Percentiles rank a stretch among this genome's conserved stretches.
Evolutionary conservation across 2,797 vertebrate species (phyloP).

Genomic region (Enteromius argenteus): DNA sequence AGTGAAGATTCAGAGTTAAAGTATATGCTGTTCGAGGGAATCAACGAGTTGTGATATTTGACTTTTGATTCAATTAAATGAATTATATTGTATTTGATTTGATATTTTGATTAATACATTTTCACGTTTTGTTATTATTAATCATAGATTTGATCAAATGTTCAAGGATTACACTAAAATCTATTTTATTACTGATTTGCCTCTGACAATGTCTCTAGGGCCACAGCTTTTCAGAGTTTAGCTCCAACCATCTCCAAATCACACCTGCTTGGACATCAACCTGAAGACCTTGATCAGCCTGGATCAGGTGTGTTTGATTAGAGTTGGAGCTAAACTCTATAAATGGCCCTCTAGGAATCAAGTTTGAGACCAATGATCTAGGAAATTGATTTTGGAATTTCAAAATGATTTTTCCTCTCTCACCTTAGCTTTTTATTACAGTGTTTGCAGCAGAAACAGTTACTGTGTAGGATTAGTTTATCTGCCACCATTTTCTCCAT

Average conservation of each 20-base stretch:
- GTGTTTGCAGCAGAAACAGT: conserved; percentile 87
- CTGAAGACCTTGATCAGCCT: too few species aligned
- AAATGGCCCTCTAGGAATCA: too few species aligned
- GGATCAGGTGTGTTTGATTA: too few species aligned
- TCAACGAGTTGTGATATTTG: background rate
- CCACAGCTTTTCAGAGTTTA: too few species aligned
- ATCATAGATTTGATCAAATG: conserved; percentile 8
- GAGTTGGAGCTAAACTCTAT: too few species aligned
- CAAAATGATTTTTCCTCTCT: conserved; percentile 64
- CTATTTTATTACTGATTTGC: background rate
- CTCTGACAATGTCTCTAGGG: background rate
- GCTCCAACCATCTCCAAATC: too few species aligned
- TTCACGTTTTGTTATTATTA: background rate
- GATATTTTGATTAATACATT: background rate
- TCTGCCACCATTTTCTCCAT: conserved; percentile 81
- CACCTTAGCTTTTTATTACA: conserved; percentile 87
- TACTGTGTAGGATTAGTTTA: conserved; percentile 78
- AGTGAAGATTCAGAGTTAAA: background rate
- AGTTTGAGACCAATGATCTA: background rate
- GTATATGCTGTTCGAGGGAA: conserved; percentile 12
- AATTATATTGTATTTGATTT: background rate
- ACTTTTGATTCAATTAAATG: background rate
- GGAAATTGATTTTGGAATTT: conserved; percentile 17
- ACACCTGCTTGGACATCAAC: too few species aligned
- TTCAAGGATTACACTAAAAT: background rate